phyloP scores from a whole-genome alignment of 1,140 invertebrate genomes.

The Drosophila rufa region DNA sequence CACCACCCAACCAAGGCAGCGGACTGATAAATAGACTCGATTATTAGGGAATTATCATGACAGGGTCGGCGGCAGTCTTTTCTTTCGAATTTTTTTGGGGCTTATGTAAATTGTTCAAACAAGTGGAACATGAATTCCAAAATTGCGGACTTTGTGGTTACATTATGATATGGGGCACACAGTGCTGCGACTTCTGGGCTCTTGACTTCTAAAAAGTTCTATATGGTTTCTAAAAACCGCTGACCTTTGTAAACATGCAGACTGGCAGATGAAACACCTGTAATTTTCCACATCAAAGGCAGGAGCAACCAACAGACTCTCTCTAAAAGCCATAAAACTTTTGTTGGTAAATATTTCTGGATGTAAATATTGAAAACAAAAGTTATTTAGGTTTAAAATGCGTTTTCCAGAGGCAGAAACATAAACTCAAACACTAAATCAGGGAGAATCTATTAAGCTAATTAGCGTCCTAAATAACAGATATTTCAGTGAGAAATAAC shows the following conservation, averaged over 20 bases:
- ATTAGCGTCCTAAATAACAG: background rate
- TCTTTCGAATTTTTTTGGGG: slow-evolving; percentile 11
- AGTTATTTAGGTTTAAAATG: too few species aligned
- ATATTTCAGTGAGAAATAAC: background rate
- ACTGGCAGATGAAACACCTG: background rate
- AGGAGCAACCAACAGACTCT: background rate
- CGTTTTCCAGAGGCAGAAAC: background rate
- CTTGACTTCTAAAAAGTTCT: slow-evolving; percentile 4
- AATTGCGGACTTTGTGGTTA: slow-evolving; percentile 18
- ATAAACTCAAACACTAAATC: background rate
- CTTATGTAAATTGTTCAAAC: slow-evolving; percentile 32
- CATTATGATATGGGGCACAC: slow-evolving; percentile 24
- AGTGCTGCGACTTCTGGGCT: slow-evolving; percentile 8
- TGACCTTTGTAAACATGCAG: slow-evolving; percentile 17
- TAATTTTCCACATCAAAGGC: slow-evolving; percentile 10
- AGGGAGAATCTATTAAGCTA: background rate
- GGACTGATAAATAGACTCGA: slow-evolving; percentile 52
- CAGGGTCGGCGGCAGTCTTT: slow-evolving; percentile 13
- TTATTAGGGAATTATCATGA: slow-evolving; percentile 55
- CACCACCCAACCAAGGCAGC: slow-evolving; percentile 4
- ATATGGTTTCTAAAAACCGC: slow-evolving; percentile 12
- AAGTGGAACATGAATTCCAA: slow-evolving; percentile 35
- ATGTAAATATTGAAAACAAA: background rate
- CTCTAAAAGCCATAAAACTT: background rate
- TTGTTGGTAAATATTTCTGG: slow-evolving; percentile 9